Conservation (phyloP, 1,140 invertebrate species). For the Nixonia krombeini region DNA sequence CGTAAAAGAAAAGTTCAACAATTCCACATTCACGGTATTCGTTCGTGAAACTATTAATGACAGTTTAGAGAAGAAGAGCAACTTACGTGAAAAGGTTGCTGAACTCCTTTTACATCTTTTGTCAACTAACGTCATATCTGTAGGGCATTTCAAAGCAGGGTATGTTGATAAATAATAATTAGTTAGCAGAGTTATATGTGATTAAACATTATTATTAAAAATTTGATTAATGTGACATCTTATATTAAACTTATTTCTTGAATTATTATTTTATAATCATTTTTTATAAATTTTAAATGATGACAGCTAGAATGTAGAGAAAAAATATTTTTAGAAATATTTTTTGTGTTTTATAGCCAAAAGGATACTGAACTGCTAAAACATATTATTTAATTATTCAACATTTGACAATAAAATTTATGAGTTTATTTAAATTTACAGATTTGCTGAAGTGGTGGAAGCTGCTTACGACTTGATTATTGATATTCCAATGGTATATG, state of each 20-base stretch:
- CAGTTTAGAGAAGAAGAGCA: conserved; percentile 46
- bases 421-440: conserved; percentile 46
- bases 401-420: conserved; percentile 6
- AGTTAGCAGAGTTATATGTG: too few relatives aligned
- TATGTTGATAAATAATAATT: conserved; percentile 45
- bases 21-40: conserved; percentile 32
- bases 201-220: neutral
- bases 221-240: too few relatives aligned
- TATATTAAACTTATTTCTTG: too few relatives aligned
- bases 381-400: neutral
- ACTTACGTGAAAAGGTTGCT: conserved; percentile 29
- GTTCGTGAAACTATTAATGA: conserved; percentile 45
- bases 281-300: conserved; percentile 9
- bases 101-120: conserved; percentile 43
- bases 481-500: conserved; percentile 84
- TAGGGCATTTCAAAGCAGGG: conserved; percentile 48
- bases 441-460: conserved; percentile 73
- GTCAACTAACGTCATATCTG: conserved; percentile 32
- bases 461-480: conserved; percentile 77
- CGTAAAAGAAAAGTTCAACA: conserved; percentile 33
- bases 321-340: conserved; percentile 33
- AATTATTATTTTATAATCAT: neutral
- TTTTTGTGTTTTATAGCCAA: conserved; percentile 54
- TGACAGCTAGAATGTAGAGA: conserved; percentile 28
- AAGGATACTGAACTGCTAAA: conserved; percentile 53